Percentiles rank a stretch among this genome's conserved stretches.
phyloP scores from a whole-genome alignment of 1,140 invertebrate species.

The Pogonomyrmex californicus region DNA sequence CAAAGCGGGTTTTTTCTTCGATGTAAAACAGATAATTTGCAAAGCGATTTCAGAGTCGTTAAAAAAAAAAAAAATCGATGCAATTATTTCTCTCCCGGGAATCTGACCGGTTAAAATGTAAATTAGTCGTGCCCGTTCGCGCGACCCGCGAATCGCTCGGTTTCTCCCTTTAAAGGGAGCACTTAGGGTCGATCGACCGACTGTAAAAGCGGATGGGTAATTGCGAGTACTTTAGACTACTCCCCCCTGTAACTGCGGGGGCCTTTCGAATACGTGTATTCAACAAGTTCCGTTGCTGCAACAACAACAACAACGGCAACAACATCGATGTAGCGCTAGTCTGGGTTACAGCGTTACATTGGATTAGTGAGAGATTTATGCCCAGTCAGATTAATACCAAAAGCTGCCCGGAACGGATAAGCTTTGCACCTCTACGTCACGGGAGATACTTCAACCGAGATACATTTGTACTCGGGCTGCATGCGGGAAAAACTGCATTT shows the following conservation, averaged over 20 bases:
- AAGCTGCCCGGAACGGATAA: conserved; percentile 61
- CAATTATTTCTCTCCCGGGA: conserved; percentile 42
- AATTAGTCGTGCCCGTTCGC: conserved; percentile 31
- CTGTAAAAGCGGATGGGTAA: conserved; percentile 40
- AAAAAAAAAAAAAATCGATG: conserved; percentile 19
- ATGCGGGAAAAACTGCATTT: conserved; percentile 44
- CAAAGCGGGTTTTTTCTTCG: background rate
- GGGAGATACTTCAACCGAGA: conserved; percentile 56
- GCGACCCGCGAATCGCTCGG: conserved; percentile 40
- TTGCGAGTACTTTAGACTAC: background rate
- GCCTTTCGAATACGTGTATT: conserved; percentile 55
- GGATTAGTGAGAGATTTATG: conserved; percentile 60
- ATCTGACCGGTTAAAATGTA: conserved; percentile 47
- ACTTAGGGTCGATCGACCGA: conserved; percentile 55
- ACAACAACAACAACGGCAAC: background rate
- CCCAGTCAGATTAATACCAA: conserved; percentile 61
- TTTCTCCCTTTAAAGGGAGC: conserved; percentile 41
- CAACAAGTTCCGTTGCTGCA: conserved; percentile 65
- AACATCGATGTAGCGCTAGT: background rate
- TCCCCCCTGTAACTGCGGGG: conserved; percentile 34
- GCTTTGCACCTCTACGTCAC: conserved; percentile 53
- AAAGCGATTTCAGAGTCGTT: background rate
- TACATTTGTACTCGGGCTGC: conserved; percentile 43
- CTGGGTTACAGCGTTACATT: conserved; percentile 48
- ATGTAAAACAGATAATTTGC: conserved; percentile 31